Evolutionary conservation across 2,888 invertebrate genomes (phyloP), one percentile per base, ranked within the genome.

Genomic region (Trissolcus brochymenae): DNA sequence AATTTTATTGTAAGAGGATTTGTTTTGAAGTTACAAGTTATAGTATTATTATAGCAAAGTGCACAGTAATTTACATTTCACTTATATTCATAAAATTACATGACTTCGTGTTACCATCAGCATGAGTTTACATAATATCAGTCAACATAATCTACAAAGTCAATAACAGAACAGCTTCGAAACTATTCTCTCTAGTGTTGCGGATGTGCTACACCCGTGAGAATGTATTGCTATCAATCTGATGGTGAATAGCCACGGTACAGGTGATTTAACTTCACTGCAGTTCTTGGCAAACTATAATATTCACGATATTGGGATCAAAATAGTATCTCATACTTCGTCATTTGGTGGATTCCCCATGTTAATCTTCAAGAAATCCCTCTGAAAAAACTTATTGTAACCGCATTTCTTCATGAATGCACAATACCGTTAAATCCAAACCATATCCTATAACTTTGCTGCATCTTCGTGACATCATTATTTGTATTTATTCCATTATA

Each of bases 111-210:
- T 16, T 49, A 17, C 29, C 29, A 61, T 51, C 41, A 19, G 57
- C n/a, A 43, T 51, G 17, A 29, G 53, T 59, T 56, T 67, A 57
- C 46, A 61, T 64, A 68, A 49, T 59, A 62, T 68, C 56, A 59
- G 68, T 68, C 57, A 75, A 59, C 54, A 62, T 76, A 76, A 70
- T 70, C 51, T 54, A 25, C 25, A 14, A 14, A 76, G 55, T 76
- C 59, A 65, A 65, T 70, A 56, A 56, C 43, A 62, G 57, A 75
- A 64, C 51, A 70, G 60, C 55, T 70, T 60, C 13, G 60, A 59
- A 70, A 70, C 65, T 65, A 70, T 70, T 43, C 60, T 55, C 60
- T 60, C 40, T 35, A 60, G 70, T 76, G 70, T 76, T 70, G 60
- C 54, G 54, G 46, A 75, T 65, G 57, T 35, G n/a, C 29, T 25